Percentiles rank a stretch among this genome's conserved stretches.
Evolutionary conservation across 37 sponge, comb jelly and placozoan species (phyloP).

Genomic region (Chondrosia reniformis): DNA sequence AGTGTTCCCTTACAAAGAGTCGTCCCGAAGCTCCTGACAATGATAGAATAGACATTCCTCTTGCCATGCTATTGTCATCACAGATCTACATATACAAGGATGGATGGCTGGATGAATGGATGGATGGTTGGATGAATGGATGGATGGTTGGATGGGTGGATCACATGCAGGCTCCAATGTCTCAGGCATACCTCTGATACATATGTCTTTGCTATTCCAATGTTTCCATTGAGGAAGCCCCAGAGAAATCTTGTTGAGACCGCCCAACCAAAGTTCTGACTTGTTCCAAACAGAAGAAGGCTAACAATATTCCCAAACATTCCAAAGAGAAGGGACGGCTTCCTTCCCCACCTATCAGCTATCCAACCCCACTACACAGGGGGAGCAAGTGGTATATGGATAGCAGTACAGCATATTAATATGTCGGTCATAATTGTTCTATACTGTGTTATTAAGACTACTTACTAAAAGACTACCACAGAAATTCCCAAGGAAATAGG

Average conservation of each 20-base stretch:
- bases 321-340: constrained; percentile 68
- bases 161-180: background rate
- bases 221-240: constrained; percentile 84
- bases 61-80: constrained; percentile 89
- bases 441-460: too few species aligned
- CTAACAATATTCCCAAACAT: constrained; percentile 44
- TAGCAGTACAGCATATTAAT: too few species aligned
- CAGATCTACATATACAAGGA: constrained; percentile 47
- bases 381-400: background rate
- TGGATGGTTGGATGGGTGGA: background rate
- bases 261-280: constrained; percentile 87
- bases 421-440: too few species aligned
- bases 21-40: constrained; percentile 51
- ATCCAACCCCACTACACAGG: constrained; percentile 65
- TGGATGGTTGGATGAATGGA: background rate
- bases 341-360: constrained; percentile 67
- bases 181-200: constrained; percentile 66
- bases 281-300: constrained; percentile 66
- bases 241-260: constrained; percentile 68
- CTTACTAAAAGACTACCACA: constrained; percentile 51
- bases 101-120: background rate
- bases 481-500: constrained; percentile 76
- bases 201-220: constrained; percentile 82
- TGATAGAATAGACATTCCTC: constrained; percentile 64
- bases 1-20: constrained; percentile 50